Evolutionary conservation across 64 coral and sea anemone species (phyloP).

Genomic region (Actinia tenebrosa): DNA sequence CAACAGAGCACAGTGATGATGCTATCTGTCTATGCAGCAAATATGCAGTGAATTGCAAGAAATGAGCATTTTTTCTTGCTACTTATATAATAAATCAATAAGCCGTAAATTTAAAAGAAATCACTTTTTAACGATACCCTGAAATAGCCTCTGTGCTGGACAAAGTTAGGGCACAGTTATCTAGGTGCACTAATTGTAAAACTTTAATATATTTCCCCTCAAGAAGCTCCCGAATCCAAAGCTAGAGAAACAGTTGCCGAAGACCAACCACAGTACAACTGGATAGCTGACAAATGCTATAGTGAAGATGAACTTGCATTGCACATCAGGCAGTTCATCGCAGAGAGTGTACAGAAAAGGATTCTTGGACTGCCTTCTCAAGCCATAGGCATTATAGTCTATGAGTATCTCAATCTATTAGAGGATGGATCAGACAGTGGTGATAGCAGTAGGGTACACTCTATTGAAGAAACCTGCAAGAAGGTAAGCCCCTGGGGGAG

Average conservation of each 20-base stretch:
- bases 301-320: constrained; percentile 90
- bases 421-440: constrained; percentile 23
- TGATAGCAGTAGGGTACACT: constrained; percentile 4
- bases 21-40: too few relatives aligned
- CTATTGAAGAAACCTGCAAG: constrained; percentile 75
- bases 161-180: not conserved
- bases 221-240: too few relatives aligned
- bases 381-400: constrained; percentile 68
- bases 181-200: not conserved
- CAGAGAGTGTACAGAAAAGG: constrained; percentile 83
- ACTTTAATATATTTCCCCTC: too few relatives aligned
- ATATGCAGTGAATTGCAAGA: too few relatives aligned
- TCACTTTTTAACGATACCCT: too few relatives aligned
- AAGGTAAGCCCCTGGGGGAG: too few relatives aligned
- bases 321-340: constrained; percentile 87
- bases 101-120: too few relatives aligned
- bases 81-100: too few relatives aligned
- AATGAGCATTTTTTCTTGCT: too few relatives aligned
- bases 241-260: constrained; percentile 6
- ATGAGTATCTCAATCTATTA: constrained; percentile 53
- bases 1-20: too few relatives aligned
- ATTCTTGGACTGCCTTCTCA: constrained; percentile 92
- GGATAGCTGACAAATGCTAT: constrained; percentile 76
- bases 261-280: constrained; percentile 32
- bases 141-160: too few relatives aligned